phyloP scores from a whole-genome alignment of 2,888 invertebrate species.

The Pimpla rufipes region DNA sequence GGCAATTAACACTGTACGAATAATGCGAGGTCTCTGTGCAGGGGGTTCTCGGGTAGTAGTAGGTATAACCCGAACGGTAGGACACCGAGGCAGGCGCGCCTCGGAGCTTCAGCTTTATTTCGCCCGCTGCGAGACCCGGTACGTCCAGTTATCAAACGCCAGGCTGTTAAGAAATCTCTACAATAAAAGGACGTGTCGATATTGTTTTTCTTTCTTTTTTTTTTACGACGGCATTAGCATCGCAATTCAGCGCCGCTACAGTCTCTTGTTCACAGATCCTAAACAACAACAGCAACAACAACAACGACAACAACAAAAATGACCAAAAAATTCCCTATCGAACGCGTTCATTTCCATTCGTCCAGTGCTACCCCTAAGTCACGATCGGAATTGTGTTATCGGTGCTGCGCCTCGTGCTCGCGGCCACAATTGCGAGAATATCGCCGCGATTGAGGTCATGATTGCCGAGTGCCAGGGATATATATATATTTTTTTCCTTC shows the following conservation, averaged over 20 bases:
- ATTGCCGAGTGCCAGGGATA: background rate
- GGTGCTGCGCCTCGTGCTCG: background rate
- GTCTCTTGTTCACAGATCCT: constrained; percentile 27
- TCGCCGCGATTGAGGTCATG: background rate
- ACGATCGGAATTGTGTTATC: constrained; percentile 10
- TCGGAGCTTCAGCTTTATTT: constrained; percentile 60
- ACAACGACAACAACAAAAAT: background rate
- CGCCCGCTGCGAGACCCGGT: constrained; percentile 57
- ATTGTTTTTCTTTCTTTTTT: constrained; percentile 34
- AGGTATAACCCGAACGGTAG: constrained; percentile 19
- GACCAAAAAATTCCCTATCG: background rate
- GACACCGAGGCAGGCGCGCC: constrained; percentile 50
- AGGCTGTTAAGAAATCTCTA: constrained; percentile 76
- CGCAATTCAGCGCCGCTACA: background rate
- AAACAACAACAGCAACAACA: background rate
- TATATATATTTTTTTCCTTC: background rate
- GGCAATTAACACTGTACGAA: constrained; percentile 71
- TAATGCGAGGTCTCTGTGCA: constrained; percentile 63
- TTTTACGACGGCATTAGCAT: constrained; percentile 15
- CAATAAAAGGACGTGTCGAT: constrained; percentile 66
- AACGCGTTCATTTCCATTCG: background rate
- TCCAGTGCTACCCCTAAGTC: constrained; percentile 5
- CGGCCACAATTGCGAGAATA: background rate
- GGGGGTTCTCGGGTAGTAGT: constrained; percentile 60
- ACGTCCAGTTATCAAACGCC: constrained; percentile 72